phyloP scores from a whole-genome alignment of 2,888 invertebrate genomes.

The Lithophane ornitopus region DNA sequence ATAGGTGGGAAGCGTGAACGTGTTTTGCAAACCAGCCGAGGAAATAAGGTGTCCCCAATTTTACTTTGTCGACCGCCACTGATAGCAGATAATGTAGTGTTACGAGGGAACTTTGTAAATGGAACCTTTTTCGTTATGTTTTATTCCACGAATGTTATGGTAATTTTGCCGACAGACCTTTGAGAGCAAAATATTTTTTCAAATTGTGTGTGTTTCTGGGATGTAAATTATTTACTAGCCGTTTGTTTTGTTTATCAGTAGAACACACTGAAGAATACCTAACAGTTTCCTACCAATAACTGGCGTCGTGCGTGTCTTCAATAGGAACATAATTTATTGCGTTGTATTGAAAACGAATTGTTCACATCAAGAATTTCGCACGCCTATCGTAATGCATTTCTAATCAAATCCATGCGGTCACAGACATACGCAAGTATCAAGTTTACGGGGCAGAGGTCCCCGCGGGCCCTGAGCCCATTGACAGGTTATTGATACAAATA shows the following conservation, averaged over 20 bases:
- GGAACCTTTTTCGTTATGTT: slow-evolving; percentile 77
- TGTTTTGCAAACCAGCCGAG: slow-evolving; percentile 90
- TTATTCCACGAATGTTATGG: slow-evolving; percentile 70
- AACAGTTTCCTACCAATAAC: slow-evolving; percentile 17
- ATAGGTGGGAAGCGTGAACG: slow-evolving; percentile 90
- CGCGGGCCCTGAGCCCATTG: slow-evolving; percentile 87
- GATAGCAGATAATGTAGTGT: slow-evolving; percentile 87
- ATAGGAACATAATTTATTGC: slow-evolving; percentile 19
- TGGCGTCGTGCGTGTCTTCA: background rate
- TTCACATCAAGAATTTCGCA: slow-evolving; percentile 75
- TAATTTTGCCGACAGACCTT: slow-evolving; percentile 67
- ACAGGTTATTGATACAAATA: slow-evolving; percentile 91
- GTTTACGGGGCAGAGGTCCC: slow-evolving; percentile 85
- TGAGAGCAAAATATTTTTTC: slow-evolving; percentile 55
- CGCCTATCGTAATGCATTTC: slow-evolving; percentile 81
- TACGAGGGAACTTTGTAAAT: slow-evolving; percentile 82
- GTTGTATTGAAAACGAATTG: slow-evolving; percentile 35
- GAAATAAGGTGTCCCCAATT: slow-evolving; percentile 90
- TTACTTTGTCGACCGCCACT: slow-evolving; percentile 87
- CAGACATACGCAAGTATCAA: slow-evolving; percentile 80
- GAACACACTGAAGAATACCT: background rate
- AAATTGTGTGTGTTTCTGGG: slow-evolving; percentile 47
- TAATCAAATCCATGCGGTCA: slow-evolving; percentile 88
- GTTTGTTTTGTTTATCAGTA: slow-evolving; percentile 39
- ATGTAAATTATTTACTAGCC: slow-evolving; percentile 42